These are phyloP conservation scores for Delia radicum DNA, from an alignment of 1,140 invertebrate species.

Conservation along the genomic window DNA sequence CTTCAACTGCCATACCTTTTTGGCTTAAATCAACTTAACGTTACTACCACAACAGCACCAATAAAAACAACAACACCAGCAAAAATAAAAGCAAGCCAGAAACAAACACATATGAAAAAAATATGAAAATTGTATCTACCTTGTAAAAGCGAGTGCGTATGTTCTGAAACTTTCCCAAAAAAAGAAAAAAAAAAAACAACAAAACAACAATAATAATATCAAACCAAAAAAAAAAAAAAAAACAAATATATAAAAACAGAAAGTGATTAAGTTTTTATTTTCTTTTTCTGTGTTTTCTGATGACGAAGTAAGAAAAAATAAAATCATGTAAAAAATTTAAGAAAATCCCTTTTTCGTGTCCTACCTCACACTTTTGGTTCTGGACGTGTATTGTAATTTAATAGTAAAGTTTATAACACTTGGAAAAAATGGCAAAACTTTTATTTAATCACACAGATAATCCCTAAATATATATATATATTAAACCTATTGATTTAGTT, in stretches of 20 bases:
- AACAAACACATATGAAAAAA: neutral
- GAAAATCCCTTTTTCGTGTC: neutral
- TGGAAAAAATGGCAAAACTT: no score
- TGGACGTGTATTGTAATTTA: no score
- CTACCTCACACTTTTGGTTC: no score
- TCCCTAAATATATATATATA: no score
- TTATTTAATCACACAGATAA: no score
- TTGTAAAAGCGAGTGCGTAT: slow-evolving; percentile 21
- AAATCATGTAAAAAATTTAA: neutral
- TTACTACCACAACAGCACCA: neutral
- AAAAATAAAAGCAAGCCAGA: neutral
- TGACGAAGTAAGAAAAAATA: neutral
- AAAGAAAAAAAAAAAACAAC: neutral
- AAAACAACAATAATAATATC: neutral
- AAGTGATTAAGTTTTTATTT: neutral
- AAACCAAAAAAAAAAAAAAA: neutral
- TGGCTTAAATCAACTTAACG: neutral
- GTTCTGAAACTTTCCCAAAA: slow-evolving; percentile 22
- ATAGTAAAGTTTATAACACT: no score
- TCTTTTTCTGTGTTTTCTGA: neutral
- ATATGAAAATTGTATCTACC: slow-evolving; percentile 31
- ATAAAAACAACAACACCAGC: slow-evolving; percentile 2
- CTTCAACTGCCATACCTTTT: neutral
- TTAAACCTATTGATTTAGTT: no score
- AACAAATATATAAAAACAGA: neutral